phyloP scores from a whole-genome alignment of 2,888 invertebrate species.

The Tethea ocularis region DNA sequence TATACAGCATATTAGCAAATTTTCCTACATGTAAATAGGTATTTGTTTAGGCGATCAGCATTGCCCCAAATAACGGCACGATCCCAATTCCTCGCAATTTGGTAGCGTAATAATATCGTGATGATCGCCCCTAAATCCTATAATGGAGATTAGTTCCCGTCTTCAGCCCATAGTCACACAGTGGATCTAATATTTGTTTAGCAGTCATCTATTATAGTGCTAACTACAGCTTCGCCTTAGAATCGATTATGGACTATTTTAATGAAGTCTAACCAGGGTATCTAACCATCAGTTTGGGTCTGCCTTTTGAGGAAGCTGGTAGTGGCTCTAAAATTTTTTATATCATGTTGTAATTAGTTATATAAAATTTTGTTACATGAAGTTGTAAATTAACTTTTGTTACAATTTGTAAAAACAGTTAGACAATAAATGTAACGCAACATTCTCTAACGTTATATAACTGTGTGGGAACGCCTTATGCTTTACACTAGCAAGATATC shows the following conservation, averaged over 20 bases:
- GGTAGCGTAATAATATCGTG: constrained; percentile 5
- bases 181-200: neutral
- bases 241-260: too few species aligned
- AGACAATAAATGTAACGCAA: too few species aligned
- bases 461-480: too few species aligned
- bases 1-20: neutral
- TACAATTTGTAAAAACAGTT: too few species aligned
- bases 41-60: neutral
- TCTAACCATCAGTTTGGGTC: too few species aligned
- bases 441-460: too few species aligned
- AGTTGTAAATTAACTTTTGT: too few species aligned
- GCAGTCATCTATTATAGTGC: neutral
- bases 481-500: neutral
- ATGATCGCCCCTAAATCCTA: constrained; percentile 1
- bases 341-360: too few species aligned
- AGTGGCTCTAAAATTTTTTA: too few species aligned
- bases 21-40: neutral
- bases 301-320: too few species aligned
- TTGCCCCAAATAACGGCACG: neutral
- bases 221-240: neutral
- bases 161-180: neutral
- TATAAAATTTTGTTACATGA: too few species aligned
- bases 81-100: neutral
- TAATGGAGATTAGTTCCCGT: neutral
- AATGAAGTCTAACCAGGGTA: too few species aligned